Evolutionary conservation across 2,888 invertebrate genomes (phyloP).

Genomic region (Ophioninae sp.): DNA sequence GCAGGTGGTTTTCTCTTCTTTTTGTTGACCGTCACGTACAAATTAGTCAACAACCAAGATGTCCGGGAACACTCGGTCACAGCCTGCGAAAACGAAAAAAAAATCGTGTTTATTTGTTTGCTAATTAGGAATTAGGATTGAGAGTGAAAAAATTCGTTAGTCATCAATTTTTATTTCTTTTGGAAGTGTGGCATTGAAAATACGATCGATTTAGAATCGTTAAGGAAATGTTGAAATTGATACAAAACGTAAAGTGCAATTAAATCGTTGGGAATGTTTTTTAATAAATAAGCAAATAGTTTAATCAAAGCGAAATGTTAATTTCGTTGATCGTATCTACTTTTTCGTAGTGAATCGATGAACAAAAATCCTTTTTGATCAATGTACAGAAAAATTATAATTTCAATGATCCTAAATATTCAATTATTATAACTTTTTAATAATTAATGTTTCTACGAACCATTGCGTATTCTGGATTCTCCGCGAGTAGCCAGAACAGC

Average conservation of each 20-base stretch:
- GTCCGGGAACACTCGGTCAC: constrained; percentile 50
- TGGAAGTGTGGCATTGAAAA: not conserved
- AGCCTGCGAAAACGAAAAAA: constrained; percentile 29
- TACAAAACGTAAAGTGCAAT: not conserved
- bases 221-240: not conserved
- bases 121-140: not conserved
- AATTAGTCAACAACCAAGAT: constrained; percentile 59
- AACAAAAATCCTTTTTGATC: not conserved
- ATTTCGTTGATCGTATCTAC: not conserved
- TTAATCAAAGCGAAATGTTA: not conserved
- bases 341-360: not conserved
- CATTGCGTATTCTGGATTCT: constrained; percentile 67
- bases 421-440: not conserved
- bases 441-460: constrained; percentile 30
- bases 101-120: not conserved
- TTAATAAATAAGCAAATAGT: not conserved
- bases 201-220: not conserved
- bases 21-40: constrained; percentile 56
- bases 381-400: not conserved
- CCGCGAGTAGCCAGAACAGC: constrained; percentile 73
- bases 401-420: not conserved
- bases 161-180: not conserved
- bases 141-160: not conserved
- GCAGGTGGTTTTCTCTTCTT: constrained; percentile 47
- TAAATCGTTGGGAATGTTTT: too few relatives aligned